Conservation (phyloP, 2,888 invertebrate genomes). For the Drosophila antonietae region DNA sequence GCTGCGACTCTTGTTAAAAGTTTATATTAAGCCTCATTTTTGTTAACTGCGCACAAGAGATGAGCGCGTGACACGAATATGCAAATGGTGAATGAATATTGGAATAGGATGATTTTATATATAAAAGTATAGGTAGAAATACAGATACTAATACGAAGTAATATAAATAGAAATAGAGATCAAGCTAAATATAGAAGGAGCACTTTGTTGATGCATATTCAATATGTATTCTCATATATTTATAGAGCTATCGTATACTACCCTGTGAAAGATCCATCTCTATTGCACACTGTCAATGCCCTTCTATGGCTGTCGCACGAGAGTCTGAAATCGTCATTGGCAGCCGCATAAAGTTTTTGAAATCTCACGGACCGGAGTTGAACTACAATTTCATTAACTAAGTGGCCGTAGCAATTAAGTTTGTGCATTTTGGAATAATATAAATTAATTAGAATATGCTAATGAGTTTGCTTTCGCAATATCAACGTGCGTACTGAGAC, state of each 20-base stretch:
- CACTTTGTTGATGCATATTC: no score
- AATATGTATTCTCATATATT: no score
- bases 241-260: not conserved
- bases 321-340: conserved; percentile 32
- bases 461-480: conserved; percentile 65
- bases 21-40: conserved; percentile 45
- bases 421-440: conserved; percentile 78
- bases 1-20: conserved; percentile 55
- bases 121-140: not conserved
- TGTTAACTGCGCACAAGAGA: not conserved
- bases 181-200: no score
- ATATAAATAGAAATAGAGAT: no score
- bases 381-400: conserved; percentile 78
- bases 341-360: conserved; percentile 37
- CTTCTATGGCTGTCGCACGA: conserved; percentile 1
- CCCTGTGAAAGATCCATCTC: not conserved
- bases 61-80: conserved; percentile 10
- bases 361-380: conserved; percentile 37
- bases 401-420: conserved; percentile 77
- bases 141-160: no score
- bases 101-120: no score
- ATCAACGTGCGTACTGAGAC: conserved; percentile 30
- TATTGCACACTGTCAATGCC: conserved; percentile 17
- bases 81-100: no score
- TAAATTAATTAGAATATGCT: conserved; percentile 80